Base-by-base conservation (phyloP, 2,888 invertebrate genomes). In the Drosophila kuntzei region DNA sequence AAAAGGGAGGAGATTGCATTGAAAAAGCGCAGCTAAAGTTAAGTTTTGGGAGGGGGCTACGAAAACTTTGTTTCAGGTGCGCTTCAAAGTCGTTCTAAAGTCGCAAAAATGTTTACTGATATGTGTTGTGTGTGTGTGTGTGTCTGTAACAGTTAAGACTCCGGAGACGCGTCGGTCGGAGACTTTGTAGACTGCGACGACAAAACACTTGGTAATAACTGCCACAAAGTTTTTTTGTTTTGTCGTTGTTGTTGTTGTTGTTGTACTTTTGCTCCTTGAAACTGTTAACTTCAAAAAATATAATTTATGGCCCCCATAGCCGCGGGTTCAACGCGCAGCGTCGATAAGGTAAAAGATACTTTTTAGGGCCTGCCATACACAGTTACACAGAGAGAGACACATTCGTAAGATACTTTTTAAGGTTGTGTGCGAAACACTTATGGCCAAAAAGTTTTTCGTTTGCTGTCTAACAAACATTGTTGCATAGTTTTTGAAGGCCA, bases 161-260 rank as follows among this genome's bases (percentile, higher is more conserved):
- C 46, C 7, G 18, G 66, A 49, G 68, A 68, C 44, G 61, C 44
- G 58, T 55, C 46, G 16, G 60, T 34, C 9, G 18, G 65, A 47
- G 73, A 69, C 47, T 74, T 63, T 27, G 62, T 37, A 41, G 69
- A 76, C 79, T 75, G 64, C 72, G 76, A 64, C 86, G 85, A 85
- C 85, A 89, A 89, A 89, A 86, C 86, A 87, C 83, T 89, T 87
- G 86, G 88, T 82, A 87, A 86, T 89, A 85, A 80, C 86, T 89
- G 88, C 89, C 88, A 89, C 67, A 87, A 87, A 88, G 76, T 84
- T 84, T 88, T 82, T 75, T 71, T 27, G 27, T 27, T 27, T 59
- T 74, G 66, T 60, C 46, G 57, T 64, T 44, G 41, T 58, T 69
- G 66, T 76, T 65, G 61, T 58, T 75, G 54, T 75, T 62, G 66